Base-by-base conservation (phyloP, 2,888 invertebrate genomes). In the Melanotus villosus region DNA sequence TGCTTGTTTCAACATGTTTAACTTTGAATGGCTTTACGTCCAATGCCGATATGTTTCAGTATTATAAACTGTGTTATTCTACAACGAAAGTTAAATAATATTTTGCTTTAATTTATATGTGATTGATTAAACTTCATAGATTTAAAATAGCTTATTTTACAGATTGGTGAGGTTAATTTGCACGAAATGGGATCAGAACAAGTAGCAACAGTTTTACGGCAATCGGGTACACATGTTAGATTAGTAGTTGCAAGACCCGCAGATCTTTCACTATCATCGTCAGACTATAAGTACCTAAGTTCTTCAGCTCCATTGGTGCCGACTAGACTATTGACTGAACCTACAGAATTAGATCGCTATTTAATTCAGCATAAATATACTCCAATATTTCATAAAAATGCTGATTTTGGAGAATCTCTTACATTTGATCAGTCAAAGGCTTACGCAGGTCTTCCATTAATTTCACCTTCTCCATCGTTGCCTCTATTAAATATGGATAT, bases 181-280 rank as follows among this genome's bases (percentile, higher is more conserved):
- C 93, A 98, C 79, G 98, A 99, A 81, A 98, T 99, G 98, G 97
- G 97, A 9, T 98, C 98, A 21, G 99, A 99, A 85, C 95, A 96
- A 86, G 98, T 98, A 78, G 98, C 98, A 18, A 93, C 96, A 14
- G 98, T 99, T 72, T 86, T 99, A 72, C 90, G 98, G 21, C 97
- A 98, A 85, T 96, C 97, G 19, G 98, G 98, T 26, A 96, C 95
- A 9, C 95, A 97, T 83, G 98, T 98, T 65, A 91, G 97, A 1
- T 90, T 98, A 57, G 95, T 98, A 65, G 98, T 98, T 59, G 98
- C 98, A 65, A 90, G 98, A 70, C 93, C 96, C 65, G 92, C 94
- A 19, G 96, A 96, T 84, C 92, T 71, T 26, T 60, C 65, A n/a
- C 94, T 74, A 68, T 90, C 92, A 63, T 82, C 84, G 12, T 77